Base-by-base conservation (phyloP, 1,140 invertebrate species). In the Antheraea pernyi region DNA sequence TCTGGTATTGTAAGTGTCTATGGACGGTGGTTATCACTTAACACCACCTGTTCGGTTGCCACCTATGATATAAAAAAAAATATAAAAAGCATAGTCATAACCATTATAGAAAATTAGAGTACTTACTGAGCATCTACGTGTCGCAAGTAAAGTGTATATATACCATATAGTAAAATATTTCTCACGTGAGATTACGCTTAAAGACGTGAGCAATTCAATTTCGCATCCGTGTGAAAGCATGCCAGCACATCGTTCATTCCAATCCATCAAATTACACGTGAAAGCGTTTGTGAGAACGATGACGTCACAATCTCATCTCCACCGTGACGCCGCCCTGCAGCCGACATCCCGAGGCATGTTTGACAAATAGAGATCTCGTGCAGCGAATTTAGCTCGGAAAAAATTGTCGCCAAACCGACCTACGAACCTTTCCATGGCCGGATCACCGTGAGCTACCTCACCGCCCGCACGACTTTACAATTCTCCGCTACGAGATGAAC, bases 301-400 rank as follows among this genome's bases (percentile, higher is more conserved):
- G n/a, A 63, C 68, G 64, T 68, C 66, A 71, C 39, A 71, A 68
- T 68, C 64, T 72, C 69, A 73, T 81, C 74, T 79, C 74, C 71
- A 79, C 78, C 74, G 65, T 65, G 77, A 74, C 68, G 75, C 67
- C 73, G 72, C 71, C 71, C 69, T 69, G 78, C 79, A 74, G 67
- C 70, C 73, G 69, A 71, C 69, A 78, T 76, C 78, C 58, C 42
- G 73, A 80, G 75, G 70, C 74, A 75, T 76, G 78, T 85, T 83
- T 88, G 84, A 88, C 83, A 86, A 89, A 88, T 86, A 88, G 84
- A 82, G 76, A 76, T 83, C 81, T 82, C 83, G 81, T 79, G 79
- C 76, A 83, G 66, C 78, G 81, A 84, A 86, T 88, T 88, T 75
- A 72, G 80, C 46, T 80, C 67, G 76, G 80, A 86, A 88, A 86